phyloP scores from a whole-genome alignment of 2,888 invertebrate species.

The Zaprionus bogoriensis region DNA sequence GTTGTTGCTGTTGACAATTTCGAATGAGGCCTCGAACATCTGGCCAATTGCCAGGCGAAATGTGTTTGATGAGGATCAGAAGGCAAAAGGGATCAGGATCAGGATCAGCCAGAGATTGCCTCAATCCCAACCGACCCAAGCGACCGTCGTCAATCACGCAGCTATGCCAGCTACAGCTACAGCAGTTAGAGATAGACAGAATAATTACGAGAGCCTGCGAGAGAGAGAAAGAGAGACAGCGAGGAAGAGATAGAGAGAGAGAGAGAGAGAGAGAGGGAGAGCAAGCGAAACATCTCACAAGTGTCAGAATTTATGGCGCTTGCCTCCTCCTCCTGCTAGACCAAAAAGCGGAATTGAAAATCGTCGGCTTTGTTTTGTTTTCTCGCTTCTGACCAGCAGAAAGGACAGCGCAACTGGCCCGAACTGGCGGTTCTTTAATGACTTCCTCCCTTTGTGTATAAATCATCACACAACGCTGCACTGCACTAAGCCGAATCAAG shows the following conservation, averaged over 20 bases:
- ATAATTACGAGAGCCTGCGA: not conserved
- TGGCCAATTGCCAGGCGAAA: slow-evolving; percentile 50
- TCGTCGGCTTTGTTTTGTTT: slow-evolving; percentile 16
- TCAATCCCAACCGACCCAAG: too few species aligned
- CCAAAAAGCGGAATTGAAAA: slow-evolving; percentile 60
- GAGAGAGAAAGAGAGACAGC: not conserved
- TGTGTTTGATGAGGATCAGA: slow-evolving; percentile 70
- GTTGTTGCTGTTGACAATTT: slow-evolving; percentile 34
- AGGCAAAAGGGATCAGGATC: slow-evolving; percentile 30
- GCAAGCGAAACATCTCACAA: slow-evolving; percentile 47
- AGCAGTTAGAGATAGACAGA: slow-evolving; percentile 4
- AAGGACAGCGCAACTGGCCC: not conserved
- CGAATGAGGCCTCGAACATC: slow-evolving; percentile 27
- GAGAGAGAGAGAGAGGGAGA: slow-evolving; percentile 17
- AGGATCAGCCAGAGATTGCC: not conserved
- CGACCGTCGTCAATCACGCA: slow-evolving; percentile 67
- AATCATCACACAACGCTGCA: not conserved
- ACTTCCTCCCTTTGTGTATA: slow-evolving; percentile 46
- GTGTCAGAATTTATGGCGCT: slow-evolving; percentile 56
- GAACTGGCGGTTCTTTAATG: slow-evolving; percentile 50
- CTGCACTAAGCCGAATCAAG: slow-evolving; percentile 19
- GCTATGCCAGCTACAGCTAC: slow-evolving; percentile 21
- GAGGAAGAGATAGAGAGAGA: not conserved
- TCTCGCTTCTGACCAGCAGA: not conserved
- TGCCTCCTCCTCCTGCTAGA: slow-evolving; percentile 47